Conservation (phyloP, 2,797 vertebrate genomes). For the Phataginus tricuspis region DNA sequence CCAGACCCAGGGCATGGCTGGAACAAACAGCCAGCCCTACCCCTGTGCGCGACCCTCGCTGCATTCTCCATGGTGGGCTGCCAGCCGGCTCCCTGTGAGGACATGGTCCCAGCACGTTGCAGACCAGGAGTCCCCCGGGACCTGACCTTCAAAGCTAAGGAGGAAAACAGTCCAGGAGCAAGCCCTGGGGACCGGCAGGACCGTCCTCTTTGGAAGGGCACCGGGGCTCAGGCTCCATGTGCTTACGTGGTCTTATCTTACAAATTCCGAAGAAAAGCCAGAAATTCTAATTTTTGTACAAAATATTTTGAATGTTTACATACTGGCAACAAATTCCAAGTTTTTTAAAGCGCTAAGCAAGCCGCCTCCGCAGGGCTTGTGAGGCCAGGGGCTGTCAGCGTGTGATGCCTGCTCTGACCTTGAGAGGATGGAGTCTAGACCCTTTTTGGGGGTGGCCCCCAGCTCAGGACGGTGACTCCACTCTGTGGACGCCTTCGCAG, state of each 20-base stretch:
- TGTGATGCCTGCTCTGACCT: not conserved
- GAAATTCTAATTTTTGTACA: not conserved
- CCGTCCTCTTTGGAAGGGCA: not conserved
- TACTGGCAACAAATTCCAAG: not conserved
- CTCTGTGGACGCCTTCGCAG: not conserved
- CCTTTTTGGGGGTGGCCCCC: not conserved
- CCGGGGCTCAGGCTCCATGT: no score
- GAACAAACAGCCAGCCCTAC: not conserved
- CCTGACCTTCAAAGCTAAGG: not conserved
- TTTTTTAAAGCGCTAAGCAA: not conserved
- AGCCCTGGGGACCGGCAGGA: not conserved
- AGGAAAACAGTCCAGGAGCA: not conserved
- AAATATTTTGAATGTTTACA: not conserved
- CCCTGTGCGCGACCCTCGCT: not conserved
- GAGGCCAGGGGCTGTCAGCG: not conserved
- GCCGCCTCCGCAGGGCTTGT: accelerated
- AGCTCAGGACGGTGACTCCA: no score
- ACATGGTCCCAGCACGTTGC: not conserved
- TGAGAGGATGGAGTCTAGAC: not conserved
- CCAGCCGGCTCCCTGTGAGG: not conserved
- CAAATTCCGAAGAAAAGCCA: not conserved
- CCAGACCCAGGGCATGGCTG: no score
- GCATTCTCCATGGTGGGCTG: not conserved
- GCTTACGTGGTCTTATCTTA: not conserved
- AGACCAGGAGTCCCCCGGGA: not conserved